These are phyloP conservation scores for Eupeodes luniger DNA, from an alignment of 2,888 invertebrate genomes.

Conservation along the genomic window DNA sequence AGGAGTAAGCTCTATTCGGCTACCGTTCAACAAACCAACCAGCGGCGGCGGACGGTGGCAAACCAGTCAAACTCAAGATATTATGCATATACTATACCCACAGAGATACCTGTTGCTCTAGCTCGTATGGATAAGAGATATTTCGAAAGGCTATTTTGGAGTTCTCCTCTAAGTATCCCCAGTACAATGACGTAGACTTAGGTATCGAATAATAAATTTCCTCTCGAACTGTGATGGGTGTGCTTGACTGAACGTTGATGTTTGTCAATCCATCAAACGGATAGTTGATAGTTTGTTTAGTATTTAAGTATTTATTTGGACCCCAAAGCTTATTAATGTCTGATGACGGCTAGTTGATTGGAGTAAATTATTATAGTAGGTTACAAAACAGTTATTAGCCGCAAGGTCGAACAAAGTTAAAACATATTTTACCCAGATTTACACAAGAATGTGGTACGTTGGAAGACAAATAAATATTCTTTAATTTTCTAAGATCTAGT, in stretches of 20 bases:
- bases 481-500: no score
- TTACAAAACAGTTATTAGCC: background rate
- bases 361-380: slow-evolving; percentile 4
- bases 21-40: background rate
- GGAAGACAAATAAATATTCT: no score
- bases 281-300: slow-evolving; percentile 30
- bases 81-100: background rate
- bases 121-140: slow-evolving; percentile 3
- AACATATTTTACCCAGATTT: no score
- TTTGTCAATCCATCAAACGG: slow-evolving; percentile 52
- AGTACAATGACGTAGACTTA: background rate
- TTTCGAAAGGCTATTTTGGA: slow-evolving; percentile 46
- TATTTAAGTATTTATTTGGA: slow-evolving; percentile 11
- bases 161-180: slow-evolving; percentile 12
- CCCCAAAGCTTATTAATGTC: slow-evolving; percentile 41
- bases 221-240: slow-evolving; percentile 40
- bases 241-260: slow-evolving; percentile 35
- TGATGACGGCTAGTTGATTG: slow-evolving; percentile 7
- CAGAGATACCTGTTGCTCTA: background rate
- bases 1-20: slow-evolving; percentile 36
- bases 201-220: slow-evolving; percentile 29
- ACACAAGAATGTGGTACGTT: no score
- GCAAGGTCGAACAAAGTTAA: background rate
- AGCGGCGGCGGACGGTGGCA: background rate
- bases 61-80: slow-evolving; percentile 37